Evolutionary conservation across 1,140 invertebrate genomes (phyloP).

Genomic region (Ooceraea biroi): DNA sequence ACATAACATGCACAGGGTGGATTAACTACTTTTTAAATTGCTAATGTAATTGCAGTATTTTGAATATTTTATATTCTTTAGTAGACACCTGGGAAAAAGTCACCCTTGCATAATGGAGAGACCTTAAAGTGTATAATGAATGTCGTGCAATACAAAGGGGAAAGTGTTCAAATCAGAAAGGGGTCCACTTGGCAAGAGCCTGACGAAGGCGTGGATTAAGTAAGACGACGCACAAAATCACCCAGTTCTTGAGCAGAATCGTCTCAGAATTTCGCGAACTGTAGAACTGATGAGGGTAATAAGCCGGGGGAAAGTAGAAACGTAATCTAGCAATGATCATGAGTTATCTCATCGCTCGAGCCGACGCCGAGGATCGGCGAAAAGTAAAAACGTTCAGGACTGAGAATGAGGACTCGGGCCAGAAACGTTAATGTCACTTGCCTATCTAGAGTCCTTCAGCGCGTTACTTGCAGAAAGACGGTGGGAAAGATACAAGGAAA

Average conservation of each 20-base stretch:
- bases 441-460: constrained; percentile 29
- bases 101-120: constrained; percentile 7
- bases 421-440: constrained; percentile 49
- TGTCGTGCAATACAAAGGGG: background rate
- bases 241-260: background rate
- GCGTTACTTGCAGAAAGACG: constrained; percentile 33
- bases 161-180: background rate
- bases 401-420: background rate
- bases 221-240: background rate
- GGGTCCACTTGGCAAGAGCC: background rate
- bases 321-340: background rate
- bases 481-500: constrained; percentile 20
- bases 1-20: constrained; percentile 26
- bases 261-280: background rate
- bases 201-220: background rate
- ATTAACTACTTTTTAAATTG: constrained; percentile 51
- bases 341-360: constrained; percentile 9
- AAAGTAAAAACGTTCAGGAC: background rate
- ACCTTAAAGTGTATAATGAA: constrained; percentile 14
- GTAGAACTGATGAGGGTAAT: background rate
- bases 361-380: background rate
- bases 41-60: constrained; percentile 39
- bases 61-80: constrained; percentile 41
- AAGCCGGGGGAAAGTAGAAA: background rate
- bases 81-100: background rate